These are phyloP conservation scores for Pica pica DNA, from an alignment of 2,113 vertebrate species.

Conservation along the genomic window DNA sequence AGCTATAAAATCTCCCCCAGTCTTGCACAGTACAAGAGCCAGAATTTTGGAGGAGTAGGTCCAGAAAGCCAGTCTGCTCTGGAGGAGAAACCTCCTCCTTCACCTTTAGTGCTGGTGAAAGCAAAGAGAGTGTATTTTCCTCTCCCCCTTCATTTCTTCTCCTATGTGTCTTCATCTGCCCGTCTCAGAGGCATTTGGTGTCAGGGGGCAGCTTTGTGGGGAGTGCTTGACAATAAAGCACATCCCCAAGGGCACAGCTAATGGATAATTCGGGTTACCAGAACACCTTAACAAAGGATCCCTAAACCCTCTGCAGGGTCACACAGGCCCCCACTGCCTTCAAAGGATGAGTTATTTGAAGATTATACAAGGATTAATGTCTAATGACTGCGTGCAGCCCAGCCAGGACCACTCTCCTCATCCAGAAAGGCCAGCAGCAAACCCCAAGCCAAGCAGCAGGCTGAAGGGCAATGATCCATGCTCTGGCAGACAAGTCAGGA, in stretches of 20 bases:
- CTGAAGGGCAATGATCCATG: background rate
- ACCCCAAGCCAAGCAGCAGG: background rate
- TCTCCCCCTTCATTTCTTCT: background rate
- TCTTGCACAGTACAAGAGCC: background rate
- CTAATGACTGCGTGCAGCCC: fast-evolving
- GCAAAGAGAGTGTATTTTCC: background rate
- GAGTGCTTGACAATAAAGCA: background rate
- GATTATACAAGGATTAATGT: background rate
- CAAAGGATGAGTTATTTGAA: background rate
- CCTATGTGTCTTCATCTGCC: background rate
- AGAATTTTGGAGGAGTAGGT: background rate
- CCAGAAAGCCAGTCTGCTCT: background rate
- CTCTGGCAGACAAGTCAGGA: background rate
- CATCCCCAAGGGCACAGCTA: background rate
- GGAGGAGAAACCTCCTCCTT: background rate
- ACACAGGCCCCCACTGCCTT: background rate
- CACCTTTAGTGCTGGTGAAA: background rate
- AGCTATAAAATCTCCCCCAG: background rate
- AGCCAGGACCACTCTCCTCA: fast-evolving
- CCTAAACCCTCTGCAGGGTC: background rate
- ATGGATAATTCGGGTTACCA: background rate
- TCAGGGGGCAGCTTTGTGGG: background rate
- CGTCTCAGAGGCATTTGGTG: background rate
- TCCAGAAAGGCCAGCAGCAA: background rate
- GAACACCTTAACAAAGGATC: background rate